These are phyloP conservation scores for Heliocidaris tuberculata DNA, from an alignment of 35 echinoderm and acorn worm species.

Conservation along the genomic window DNA sequence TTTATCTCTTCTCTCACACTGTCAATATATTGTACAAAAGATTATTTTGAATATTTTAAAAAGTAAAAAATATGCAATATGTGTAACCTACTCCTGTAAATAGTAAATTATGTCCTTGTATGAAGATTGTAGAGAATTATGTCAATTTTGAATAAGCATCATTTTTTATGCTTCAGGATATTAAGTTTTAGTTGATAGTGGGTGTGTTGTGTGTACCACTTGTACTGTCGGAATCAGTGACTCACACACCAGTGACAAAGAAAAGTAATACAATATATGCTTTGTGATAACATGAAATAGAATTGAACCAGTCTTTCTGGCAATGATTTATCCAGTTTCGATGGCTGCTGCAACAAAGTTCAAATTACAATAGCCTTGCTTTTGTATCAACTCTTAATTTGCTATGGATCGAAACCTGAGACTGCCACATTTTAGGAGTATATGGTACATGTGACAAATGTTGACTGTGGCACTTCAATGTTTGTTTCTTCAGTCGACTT, in stretches of 20 bases:
- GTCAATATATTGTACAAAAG: constrained; percentile 3
- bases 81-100: neutral
- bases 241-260: neutral
- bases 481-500: no score
- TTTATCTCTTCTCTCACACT: neutral
- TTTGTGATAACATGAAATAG: neutral
- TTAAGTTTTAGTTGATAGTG: no score
- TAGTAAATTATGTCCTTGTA: neutral
- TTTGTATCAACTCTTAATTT: no score
- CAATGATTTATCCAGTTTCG: neutral
- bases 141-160: neutral
- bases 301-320: neutral
- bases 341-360: neutral
- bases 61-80: constrained; percentile 13
- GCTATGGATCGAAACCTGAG: no score
- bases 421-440: no score
- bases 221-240: neutral
- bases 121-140: neutral
- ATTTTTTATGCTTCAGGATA: no score
- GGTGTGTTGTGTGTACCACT: neutral
- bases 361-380: no score
- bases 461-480: no score
- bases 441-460: no score
- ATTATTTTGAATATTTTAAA: constrained; percentile 11
- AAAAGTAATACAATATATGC: neutral